phyloP scores from a whole-genome alignment of 1,140 invertebrate genomes.

The Archegozetes longisetosus region DNA sequence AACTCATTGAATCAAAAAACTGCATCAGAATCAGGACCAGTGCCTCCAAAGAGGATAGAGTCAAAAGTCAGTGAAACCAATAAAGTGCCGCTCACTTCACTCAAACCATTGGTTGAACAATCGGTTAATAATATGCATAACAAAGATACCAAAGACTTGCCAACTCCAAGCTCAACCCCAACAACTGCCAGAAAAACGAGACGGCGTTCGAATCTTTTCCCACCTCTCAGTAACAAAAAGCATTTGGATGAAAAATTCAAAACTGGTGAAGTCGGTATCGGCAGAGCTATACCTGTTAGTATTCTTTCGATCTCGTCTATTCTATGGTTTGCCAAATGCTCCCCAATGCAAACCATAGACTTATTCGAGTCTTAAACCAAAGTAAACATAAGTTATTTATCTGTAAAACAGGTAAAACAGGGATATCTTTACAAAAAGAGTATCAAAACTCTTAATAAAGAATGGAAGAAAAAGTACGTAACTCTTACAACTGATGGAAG shows the following conservation, averaged over 20 bases:
- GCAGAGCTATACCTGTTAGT: conserved; percentile 85
- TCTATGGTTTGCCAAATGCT: conserved; percentile 8
- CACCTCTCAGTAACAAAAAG: conserved; percentile 25
- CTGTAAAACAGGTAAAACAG: conserved; percentile 17
- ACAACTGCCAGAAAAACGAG: conserved; percentile 72
- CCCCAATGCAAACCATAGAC: too few relatives aligned
- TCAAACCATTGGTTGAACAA: conserved; percentile 2
- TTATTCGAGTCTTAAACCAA: too few relatives aligned
- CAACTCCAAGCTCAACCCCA: conserved; percentile 68
- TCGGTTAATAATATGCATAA: not conserved
- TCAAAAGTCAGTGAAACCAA: not conserved
- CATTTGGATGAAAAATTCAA: conserved; percentile 38
- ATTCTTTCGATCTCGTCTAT: conserved; percentile 35
- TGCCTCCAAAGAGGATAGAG: conserved; percentile 5
- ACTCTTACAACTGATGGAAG: conserved; percentile 82
- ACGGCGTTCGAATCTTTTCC: conserved; percentile 83
- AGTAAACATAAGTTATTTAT: too few relatives aligned
- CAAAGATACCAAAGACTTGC: conserved; percentile 45
- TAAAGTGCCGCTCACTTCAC: not conserved
- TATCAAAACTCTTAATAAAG: conserved; percentile 77
- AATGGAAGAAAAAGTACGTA: conserved; percentile 99
- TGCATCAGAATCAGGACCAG: not conserved
- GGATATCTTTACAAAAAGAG: conserved; percentile 92
- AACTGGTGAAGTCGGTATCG: conserved; percentile 68
- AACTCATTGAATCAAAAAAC: not conserved